Evolutionary conservation across 2,797 vertebrate genomes (phyloP).

Genomic region (Buphagus erythrorhynchus): DNA sequence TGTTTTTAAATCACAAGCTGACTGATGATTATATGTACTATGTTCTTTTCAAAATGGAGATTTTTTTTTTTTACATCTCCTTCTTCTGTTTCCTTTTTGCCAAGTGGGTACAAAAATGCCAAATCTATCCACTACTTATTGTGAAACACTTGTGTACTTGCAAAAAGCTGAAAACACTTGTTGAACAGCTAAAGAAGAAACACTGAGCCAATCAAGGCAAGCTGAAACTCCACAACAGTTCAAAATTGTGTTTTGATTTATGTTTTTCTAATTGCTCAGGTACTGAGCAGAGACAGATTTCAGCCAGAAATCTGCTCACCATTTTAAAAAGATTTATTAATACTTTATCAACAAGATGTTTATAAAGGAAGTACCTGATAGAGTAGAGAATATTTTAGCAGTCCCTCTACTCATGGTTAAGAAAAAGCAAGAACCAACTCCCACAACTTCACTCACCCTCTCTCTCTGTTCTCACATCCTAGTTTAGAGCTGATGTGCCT

Average conservation of each 20-base stretch:
- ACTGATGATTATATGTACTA: not conserved
- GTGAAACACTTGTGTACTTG: not conserved
- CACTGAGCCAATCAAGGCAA: not conserved
- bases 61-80: not conserved
- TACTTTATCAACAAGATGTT: not conserved
- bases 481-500: not conserved
- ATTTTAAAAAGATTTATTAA: not conserved
- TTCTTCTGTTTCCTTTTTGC: not conserved
- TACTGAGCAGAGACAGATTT: not conserved
- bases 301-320: not conserved
- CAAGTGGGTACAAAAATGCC: not conserved
- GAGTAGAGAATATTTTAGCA: not conserved
- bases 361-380: not conserved
- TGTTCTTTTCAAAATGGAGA: not conserved
- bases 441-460: not conserved
- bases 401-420: not conserved
- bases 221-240: not conserved
- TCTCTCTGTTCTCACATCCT: not conserved
- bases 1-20: conserved; percentile 12
- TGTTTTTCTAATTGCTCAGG: conserved; percentile 16
- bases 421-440: not conserved
- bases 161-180: not conserved
- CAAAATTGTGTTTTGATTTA: conserved; percentile 15
- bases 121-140: not conserved
- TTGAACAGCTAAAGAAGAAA: not conserved